Base-by-base conservation (phyloP, 2,113 vertebrate species). In the Cardinalis cardinalis region DNA sequence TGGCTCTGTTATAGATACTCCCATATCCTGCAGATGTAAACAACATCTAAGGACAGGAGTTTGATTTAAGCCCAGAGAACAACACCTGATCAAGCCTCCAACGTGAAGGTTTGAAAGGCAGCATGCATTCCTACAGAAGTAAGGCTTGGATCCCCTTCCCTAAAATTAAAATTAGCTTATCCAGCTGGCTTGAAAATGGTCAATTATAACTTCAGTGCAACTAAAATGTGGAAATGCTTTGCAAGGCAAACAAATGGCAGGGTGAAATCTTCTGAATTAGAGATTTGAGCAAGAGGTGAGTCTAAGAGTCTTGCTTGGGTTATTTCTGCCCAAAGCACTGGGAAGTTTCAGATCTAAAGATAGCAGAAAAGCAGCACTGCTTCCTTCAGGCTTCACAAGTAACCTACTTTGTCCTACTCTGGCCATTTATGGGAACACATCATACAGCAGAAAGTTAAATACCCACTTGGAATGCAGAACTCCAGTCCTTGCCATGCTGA, bases 361-460 rank as follows among this genome's bases (percentile, higher is more conserved):
- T 31, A 65, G 1, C 46, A 89, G 58, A 74, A 60, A 46, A 84
- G 59, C 41, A 89, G 53, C 59, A 41, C 20, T 71, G 56, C 70
- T 89, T 72, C 34, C 77, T 93, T 81, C 34, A 53, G 65, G 58
- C 83, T 84, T 15, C 55, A 76, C 65, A 91, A 77, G 24, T 52
- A 88, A 74, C 61, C 52, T 53, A 14, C 79, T 83, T 69, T 68
- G 70, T 84, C 65, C 70, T 38, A 25, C 46, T 92, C 32, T 58
- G 59, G 44, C 90, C 84, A 88, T 84, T 87, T 93, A 95, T 87
- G 80, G 88, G 43, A 94, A 89, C 75, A 74, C 58, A 8, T 28
- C 55, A 64, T 14, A 28, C 18, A 84, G 55, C 80, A 94, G 49
- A 93, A 90, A 80, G n/a, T 79, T 40, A 69, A 61, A 87, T 70